Conservation (phyloP, 2,113 vertebrate species). For the Anoura caudifer region DNA sequence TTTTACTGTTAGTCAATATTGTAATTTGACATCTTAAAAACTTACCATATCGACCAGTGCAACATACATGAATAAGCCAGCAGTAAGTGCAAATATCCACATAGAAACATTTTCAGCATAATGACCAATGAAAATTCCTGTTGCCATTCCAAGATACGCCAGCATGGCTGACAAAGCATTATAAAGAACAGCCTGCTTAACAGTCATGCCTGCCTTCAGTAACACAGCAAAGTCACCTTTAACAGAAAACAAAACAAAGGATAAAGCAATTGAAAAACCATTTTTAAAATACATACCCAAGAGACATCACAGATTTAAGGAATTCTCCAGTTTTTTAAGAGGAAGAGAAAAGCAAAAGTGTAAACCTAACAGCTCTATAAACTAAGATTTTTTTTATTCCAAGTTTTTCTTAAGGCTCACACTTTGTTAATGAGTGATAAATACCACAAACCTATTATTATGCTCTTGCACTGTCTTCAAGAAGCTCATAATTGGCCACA, state of each 20-base stretch:
- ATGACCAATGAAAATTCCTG: slow-evolving; percentile 95
- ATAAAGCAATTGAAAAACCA: neutral
- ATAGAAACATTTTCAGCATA: slow-evolving; percentile 95
- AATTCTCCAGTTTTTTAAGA: neutral
- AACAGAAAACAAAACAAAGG: neutral
- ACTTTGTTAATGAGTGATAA: neutral
- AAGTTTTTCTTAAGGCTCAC: neutral
- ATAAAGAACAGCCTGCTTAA: slow-evolving; percentile 95
- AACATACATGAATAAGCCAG: slow-evolving; percentile 97
- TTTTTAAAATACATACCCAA: neutral
- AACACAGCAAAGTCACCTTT: slow-evolving; percentile 97
- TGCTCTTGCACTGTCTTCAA: neutral
- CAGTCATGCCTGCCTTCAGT: slow-evolving; percentile 96
- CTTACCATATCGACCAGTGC: slow-evolving; percentile 99
- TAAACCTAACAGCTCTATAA: neutral
- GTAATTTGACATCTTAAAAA: slow-evolving; percentile 52
- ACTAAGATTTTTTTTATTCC: neutral
- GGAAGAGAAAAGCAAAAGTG: neutral
- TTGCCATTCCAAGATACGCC: slow-evolving; percentile 93
- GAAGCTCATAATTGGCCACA: neutral
- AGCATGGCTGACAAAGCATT: slow-evolving; percentile 95
- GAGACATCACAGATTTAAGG: neutral
- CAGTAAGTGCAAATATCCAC: slow-evolving; percentile 98
- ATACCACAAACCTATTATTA: neutral
- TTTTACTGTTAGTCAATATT: neutral